These are phyloP conservation scores for Gadopsis marmoratus DNA, from an alignment of 2,797 vertebrate genomes.

Conservation along the genomic window DNA sequence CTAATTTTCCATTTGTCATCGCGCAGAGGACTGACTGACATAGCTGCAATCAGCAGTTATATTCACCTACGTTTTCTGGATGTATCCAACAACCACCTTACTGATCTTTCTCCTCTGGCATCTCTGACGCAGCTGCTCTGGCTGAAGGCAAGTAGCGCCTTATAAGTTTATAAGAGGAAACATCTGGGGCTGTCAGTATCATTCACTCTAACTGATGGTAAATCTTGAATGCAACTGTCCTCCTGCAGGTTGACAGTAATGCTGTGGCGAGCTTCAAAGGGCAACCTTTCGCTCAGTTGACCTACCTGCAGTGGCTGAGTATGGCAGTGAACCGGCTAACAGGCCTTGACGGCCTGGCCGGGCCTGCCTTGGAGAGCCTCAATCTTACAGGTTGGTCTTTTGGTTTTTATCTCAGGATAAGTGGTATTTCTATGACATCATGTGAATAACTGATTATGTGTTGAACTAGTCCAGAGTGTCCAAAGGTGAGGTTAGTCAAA, in stretches of 20 bases:
- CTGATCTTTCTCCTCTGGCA: slow-evolving; percentile 89
- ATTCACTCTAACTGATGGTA: neutral
- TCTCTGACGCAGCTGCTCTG: slow-evolving; percentile 91
- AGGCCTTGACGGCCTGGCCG: slow-evolving; percentile 85
- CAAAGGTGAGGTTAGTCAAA: neutral
- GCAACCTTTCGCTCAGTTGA: slow-evolving; percentile 84
- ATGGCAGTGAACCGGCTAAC: slow-evolving; percentile 87
- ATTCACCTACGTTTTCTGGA: slow-evolving; percentile 94
- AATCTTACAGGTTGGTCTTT: slow-evolving; percentile 88
- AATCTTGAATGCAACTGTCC: slow-evolving; percentile 6
- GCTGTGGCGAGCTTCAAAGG: slow-evolving; percentile 78
- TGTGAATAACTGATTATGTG: neutral
- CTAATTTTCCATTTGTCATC: neutral
- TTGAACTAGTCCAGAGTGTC: neutral
- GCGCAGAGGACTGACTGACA: slow-evolving; percentile 88
- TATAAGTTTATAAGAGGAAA: slow-evolving; percentile 4
- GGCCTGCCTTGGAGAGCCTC: slow-evolving; percentile 87
- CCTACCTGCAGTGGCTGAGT: slow-evolving; percentile 91
- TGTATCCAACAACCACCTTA: slow-evolving; percentile 90
- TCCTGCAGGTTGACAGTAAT: slow-evolving; percentile 85
- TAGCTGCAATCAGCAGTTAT: slow-evolving; percentile 85
- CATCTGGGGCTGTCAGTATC: neutral
- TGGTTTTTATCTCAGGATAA: neutral
- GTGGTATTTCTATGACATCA: neutral
- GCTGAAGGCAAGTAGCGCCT: slow-evolving; percentile 85